These are phyloP conservation scores for Neomonachus schauinslandi DNA, from an alignment of 2,113 vertebrate species.

Conservation along the genomic window DNA sequence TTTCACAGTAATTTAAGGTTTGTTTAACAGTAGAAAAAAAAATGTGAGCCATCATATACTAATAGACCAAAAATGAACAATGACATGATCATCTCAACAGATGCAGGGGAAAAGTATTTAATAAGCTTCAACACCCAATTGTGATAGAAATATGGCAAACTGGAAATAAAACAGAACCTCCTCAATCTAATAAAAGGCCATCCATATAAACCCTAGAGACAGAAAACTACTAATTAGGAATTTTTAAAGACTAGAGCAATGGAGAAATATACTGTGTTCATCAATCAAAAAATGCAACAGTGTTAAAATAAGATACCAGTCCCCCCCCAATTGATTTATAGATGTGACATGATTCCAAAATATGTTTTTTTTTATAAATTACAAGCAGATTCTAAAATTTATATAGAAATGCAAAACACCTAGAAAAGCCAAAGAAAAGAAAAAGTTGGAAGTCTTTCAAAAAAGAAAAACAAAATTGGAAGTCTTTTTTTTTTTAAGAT, in stretches of 20 bases:
- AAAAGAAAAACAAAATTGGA: background rate
- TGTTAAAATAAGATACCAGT: background rate
- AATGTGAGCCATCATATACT: background rate
- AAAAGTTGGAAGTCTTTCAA: background rate
- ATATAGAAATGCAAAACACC: background rate
- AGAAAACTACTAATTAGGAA: conserved; percentile 21
- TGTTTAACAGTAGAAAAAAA: background rate
- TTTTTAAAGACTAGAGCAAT: background rate
- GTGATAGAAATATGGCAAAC: background rate
- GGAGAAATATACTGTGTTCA: background rate
- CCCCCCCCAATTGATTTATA: background rate
- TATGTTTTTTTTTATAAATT: background rate
- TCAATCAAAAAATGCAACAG: background rate
- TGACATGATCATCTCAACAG: background rate
- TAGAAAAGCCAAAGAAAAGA: background rate
- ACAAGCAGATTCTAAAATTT: background rate
- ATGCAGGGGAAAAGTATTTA: background rate
- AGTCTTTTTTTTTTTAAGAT: background rate
- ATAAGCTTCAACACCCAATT: background rate
- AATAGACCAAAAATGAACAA: background rate
- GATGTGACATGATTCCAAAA: background rate
- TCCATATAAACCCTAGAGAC: background rate
- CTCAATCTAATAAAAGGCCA: background rate
- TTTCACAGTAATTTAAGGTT: background rate
- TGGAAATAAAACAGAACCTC: background rate